Conservation (phyloP, 2,113 vertebrate genomes). For the Neolamprologus hecqui region DNA sequence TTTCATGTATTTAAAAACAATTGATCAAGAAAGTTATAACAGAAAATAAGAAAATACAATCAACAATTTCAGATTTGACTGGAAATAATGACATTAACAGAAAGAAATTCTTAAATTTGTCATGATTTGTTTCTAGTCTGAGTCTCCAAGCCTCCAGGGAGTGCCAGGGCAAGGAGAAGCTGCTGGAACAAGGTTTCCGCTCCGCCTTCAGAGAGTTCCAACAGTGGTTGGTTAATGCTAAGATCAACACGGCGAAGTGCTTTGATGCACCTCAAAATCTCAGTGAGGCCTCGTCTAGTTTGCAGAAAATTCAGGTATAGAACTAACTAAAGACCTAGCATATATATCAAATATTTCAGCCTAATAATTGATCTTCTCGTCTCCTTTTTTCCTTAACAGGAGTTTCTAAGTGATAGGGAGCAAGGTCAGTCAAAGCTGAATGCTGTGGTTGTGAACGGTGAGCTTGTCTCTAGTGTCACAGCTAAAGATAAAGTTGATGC, state of each 20-base stretch:
- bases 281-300: constrained; percentile 75
- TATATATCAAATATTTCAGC: background rate
- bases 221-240: constrained; percentile 91
- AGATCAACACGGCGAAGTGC: constrained; percentile 89
- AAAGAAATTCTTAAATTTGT: background rate
- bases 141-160: constrained; percentile 86
- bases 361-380: background rate
- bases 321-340: background rate
- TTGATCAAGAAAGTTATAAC: background rate
- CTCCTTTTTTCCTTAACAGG: constrained; percentile 63
- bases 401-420: constrained; percentile 85
- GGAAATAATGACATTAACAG: background rate
- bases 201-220: constrained; percentile 85
- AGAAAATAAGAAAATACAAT: background rate
- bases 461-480: constrained; percentile 75
- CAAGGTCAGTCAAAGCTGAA: constrained; percentile 85
- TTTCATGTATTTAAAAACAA: fast-evolving
- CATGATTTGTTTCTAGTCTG: constrained; percentile 66
- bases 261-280: constrained; percentile 88
- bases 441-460: constrained; percentile 76
- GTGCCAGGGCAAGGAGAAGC: constrained; percentile 89
- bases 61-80: background rate
- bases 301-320: constrained; percentile 90
- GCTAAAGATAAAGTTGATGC: constrained; percentile 77
- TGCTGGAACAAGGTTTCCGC: constrained; percentile 85